Evolutionary conservation across 2,797 vertebrate species (phyloP).

Genomic region (Gorsachius magnificus): DNA sequence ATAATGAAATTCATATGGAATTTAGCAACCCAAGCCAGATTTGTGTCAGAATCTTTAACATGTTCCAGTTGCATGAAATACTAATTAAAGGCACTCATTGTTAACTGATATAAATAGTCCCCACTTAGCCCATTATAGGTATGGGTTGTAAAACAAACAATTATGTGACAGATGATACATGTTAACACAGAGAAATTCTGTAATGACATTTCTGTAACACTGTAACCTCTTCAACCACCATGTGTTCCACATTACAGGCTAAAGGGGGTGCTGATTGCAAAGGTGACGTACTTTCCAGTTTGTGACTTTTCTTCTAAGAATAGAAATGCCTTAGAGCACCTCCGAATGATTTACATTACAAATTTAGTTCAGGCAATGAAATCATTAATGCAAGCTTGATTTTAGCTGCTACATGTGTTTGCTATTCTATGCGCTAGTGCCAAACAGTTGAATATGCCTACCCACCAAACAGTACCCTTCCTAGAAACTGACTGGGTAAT

Average conservation of each 20-base stretch:
- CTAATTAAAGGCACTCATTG: conserved; percentile 82
- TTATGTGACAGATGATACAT: conserved; percentile 81
- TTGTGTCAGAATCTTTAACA: conserved; percentile 82
- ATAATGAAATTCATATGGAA: conserved; percentile 86
- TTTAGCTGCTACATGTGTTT: conserved; percentile 49
- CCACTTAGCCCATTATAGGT: conserved; percentile 78
- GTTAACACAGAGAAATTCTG: conserved; percentile 75
- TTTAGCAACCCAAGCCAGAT: conserved; percentile 75
- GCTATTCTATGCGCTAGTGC: neutral
- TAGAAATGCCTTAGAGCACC: conserved; percentile 69
- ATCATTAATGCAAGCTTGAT: conserved; percentile 52
- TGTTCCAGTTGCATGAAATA: conserved; percentile 79
- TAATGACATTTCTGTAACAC: conserved; percentile 77
- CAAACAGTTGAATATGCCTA: neutral
- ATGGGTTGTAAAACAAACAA: conserved; percentile 79
- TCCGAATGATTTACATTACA: conserved; percentile 65
- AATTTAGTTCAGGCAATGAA: conserved; percentile 64
- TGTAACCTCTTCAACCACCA: conserved; percentile 75
- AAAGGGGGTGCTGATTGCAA: conserved; percentile 74
- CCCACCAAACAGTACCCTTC: neutral
- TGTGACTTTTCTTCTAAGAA: conserved; percentile 71
- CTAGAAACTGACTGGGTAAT: neutral
- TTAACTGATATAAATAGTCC: conserved; percentile 81
- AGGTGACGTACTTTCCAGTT: conserved; percentile 69
- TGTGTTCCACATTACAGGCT: conserved; percentile 78